Evolutionary conservation across 2,797 vertebrate species (phyloP).

Genomic region (Clarias fuscus): DNA sequence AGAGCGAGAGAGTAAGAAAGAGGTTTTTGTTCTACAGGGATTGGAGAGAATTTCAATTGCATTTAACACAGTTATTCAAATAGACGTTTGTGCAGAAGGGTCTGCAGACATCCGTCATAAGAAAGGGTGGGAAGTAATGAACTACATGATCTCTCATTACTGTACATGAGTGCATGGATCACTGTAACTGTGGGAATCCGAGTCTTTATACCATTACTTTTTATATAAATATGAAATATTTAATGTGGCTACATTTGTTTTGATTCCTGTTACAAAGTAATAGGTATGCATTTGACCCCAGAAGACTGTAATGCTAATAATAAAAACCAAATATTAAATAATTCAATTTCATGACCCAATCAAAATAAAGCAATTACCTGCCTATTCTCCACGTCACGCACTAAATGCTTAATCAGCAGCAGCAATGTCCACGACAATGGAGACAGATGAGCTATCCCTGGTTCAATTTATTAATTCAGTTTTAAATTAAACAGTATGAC

Average conservation of each 20-base stretch:
- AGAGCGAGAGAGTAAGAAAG: background rate
- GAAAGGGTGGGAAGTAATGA: background rate
- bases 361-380: background rate
- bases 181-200: background rate
- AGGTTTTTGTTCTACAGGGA: background rate
- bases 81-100: background rate
- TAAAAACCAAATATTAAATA: background rate
- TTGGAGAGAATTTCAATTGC: background rate
- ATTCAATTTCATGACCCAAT: background rate
- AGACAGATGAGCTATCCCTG: background rate
- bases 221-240: background rate
- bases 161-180: background rate
- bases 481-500: background rate
- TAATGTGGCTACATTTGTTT: background rate
- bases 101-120: background rate
- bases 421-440: background rate
- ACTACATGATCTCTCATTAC: background rate
- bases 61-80: constrained; percentile 7
- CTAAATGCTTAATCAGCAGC: background rate
- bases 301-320: background rate
- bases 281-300: background rate
- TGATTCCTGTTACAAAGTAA: background rate
- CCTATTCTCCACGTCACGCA: background rate
- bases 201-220: background rate
- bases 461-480: background rate